Evolutionary conservation across 2,113 vertebrate species (phyloP).

Genomic region (Ailuropoda melanoleuca): DNA sequence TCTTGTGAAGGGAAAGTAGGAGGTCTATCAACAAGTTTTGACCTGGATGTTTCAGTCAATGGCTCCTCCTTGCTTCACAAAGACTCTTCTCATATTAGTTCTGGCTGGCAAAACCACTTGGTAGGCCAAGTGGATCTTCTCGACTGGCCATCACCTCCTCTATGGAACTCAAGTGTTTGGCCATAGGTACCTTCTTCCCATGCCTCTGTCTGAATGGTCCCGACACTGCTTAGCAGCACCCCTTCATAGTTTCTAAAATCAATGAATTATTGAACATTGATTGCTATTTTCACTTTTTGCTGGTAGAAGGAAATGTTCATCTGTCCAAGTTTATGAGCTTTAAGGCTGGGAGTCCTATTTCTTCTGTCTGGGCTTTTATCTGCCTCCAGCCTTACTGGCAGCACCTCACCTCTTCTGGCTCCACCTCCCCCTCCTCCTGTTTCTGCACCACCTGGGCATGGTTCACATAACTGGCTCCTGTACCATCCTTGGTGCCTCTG

Average conservation of each 20-base stretch:
- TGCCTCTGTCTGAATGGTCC: conserved; percentile 89
- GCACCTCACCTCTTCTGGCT: neutral
- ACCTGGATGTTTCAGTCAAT: conserved; percentile 45
- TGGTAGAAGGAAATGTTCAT: neutral
- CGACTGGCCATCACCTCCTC: conserved; percentile 95
- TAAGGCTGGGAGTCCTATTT: neutral
- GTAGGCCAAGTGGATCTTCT: conserved; percentile 93
- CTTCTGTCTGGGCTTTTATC: neutral
- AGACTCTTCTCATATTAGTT: conserved; percentile 86
- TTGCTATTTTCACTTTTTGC: neutral
- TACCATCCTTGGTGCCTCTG: neutral
- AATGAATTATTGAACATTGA: conserved; percentile 86
- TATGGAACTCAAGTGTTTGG: conserved; percentile 95
- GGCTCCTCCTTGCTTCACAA: conserved; percentile 57
- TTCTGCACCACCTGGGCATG: neutral
- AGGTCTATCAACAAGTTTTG: conserved; percentile 72
- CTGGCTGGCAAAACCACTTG: conserved; percentile 97
- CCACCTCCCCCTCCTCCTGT: neutral
- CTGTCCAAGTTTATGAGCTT: neutral
- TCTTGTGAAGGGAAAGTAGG: conserved; percentile 65
- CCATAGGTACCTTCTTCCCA: conserved; percentile 94
- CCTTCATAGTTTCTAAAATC: conserved; percentile 99
- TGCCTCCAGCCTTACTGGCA: neutral
- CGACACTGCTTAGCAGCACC: conserved; percentile 96
- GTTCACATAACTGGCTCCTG: neutral